Evolutionary conservation across 1,140 invertebrate species (phyloP).

Genomic region (Neodiprion virginianus): DNA sequence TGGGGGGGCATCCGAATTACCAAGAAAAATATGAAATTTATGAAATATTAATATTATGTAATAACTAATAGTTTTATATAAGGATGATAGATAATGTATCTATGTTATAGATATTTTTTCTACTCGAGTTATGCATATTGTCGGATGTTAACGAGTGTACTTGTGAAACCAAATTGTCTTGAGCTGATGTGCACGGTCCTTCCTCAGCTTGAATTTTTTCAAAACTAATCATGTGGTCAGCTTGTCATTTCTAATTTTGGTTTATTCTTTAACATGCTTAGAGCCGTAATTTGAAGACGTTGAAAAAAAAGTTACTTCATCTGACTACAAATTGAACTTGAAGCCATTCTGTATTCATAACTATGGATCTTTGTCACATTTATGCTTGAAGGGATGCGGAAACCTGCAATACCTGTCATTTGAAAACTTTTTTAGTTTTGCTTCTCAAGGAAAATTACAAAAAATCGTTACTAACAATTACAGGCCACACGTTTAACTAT

Average conservation of each 20-base stretch:
- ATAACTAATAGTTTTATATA: constrained; percentile 47
- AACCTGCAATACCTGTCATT: too few species aligned
- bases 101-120: constrained; percentile 53
- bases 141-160: constrained; percentile 44
- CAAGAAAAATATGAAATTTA: constrained; percentile 31
- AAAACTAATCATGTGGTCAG: background rate
- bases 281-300: background rate
- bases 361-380: background rate
- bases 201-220: constrained; percentile 32
- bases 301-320: constrained; percentile 9
- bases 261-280: too few species aligned
- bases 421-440: too few species aligned
- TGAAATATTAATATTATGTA: constrained; percentile 43
- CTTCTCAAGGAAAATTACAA: too few species aligned
- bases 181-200: constrained; percentile 40
- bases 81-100: constrained; percentile 47
- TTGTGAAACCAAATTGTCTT: constrained; percentile 42
- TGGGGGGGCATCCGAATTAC: constrained; percentile 30
- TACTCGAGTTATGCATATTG: constrained; percentile 49
- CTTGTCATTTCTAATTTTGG: too few species aligned
- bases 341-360: background rate
- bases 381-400: background rate
- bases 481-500: too few species aligned
- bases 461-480: too few species aligned
- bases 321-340: constrained; percentile 21